Base-by-base conservation (phyloP, 2,888 invertebrate genomes). In the Drosophila limbata region DNA sequence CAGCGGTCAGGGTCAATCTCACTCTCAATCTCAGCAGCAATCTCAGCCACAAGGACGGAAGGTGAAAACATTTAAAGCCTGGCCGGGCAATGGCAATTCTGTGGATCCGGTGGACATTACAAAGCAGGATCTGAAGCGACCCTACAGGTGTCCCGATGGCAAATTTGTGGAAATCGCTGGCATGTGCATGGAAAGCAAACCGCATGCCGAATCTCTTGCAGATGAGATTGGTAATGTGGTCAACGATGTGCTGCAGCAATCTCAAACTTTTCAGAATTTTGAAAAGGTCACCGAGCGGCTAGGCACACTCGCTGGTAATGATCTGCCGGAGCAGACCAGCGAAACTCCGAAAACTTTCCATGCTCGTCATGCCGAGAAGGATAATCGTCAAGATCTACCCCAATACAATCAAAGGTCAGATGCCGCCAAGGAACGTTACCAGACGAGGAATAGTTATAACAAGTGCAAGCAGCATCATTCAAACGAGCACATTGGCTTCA, bases 101-200 rank as follows among this genome's bases (percentile, higher is more conserved):
- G 51, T 82, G 5, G 74, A 88, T 47, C 72, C 82, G 0, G 73
- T 90, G 2, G 81, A 88, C 4, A 88, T 91, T 3, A 84, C 79
- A 5, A 83, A 89, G 10, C 66, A 72, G 6, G 89, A 90, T 25
- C 47, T 90, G 1, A 90, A 82, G 53, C 81, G 79, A 1, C 82
- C 91, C 1, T 91, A 76, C 44, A 89, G 85, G 39, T 91, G 92
- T 33, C 67, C 85, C 0, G 77, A 87, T 63, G 89, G 86, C 3
- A 82, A 85, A n/a, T 89, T 75, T 48, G 80, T 82, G 2, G 89
- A 90, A 72, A 80, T 89, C 40, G 91, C 89, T 33, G 88, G 84
- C n/a, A 90, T 90, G 84, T 91, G 91, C 63, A 44, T 90, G 50
- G 89, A 91, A 67, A 71, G 31, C 21, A 42, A 63, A 31, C 61